Evolutionary conservation across 2,888 invertebrate genomes (phyloP).

Genomic region (Sinhomidia bicolor): DNA sequence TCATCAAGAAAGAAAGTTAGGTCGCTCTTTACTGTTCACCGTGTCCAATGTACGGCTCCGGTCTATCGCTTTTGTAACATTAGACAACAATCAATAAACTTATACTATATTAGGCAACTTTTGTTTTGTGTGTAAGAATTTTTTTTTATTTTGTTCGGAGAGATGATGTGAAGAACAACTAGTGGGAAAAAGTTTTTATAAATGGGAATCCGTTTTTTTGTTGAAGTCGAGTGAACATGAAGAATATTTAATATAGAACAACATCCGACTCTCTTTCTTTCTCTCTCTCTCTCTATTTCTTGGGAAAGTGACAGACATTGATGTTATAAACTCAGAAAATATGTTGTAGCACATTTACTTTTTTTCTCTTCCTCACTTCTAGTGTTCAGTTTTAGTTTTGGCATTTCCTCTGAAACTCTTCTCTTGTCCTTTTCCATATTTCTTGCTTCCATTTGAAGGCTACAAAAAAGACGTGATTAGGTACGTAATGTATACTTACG

Average conservation of each 20-base stretch:
- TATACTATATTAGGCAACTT: slow-evolving; percentile 36
- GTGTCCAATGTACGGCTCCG: neutral
- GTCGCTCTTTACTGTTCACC: neutral
- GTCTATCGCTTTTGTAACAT: slow-evolving; percentile 24
- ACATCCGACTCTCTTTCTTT: neutral
- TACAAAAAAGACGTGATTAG: neutral
- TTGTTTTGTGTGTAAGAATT: slow-evolving; percentile 1
- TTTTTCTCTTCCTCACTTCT: too few species aligned
- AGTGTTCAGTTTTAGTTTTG: slow-evolving; percentile 17
- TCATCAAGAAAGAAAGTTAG: slow-evolving; percentile 52
- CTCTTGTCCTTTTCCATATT: neutral
- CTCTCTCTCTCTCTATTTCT: neutral
- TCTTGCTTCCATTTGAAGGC: neutral
- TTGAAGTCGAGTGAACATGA: slow-evolving; percentile 22
- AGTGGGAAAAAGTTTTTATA: slow-evolving; percentile 43
- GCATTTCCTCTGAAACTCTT: neutral
- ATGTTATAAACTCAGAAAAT: slow-evolving; percentile 44
- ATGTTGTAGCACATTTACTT: slow-evolving; percentile 12
- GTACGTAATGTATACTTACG: too few species aligned
- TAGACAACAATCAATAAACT: slow-evolving; percentile 48
- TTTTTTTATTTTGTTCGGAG: neutral
- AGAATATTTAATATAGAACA: slow-evolving; percentile 34
- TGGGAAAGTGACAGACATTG: slow-evolving; percentile 60
- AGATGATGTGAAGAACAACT: slow-evolving; percentile 28
- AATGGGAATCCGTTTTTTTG: neutral